Base-by-base conservation (phyloP, 2,888 invertebrate species). In the Tryphoninae sp. region DNA sequence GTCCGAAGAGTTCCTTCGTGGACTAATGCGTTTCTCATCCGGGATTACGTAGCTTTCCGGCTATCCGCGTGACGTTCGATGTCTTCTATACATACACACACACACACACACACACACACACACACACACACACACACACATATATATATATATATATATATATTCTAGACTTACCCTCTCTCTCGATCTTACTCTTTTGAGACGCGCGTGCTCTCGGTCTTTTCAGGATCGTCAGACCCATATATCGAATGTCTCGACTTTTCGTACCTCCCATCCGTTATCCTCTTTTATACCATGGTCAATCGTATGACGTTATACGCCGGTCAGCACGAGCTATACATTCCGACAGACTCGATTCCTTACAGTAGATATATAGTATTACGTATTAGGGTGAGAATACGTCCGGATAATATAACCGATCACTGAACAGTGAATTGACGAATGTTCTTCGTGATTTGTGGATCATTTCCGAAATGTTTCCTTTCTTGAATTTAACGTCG, bases 21-120 rank as follows among this genome's bases (percentile, higher is more conserved):
- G 87, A 88, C 89, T 89, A 89, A 89, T 89, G 89, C 89, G 87
- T 89, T 89, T 88, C 88, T 88, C 88, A 89, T 89, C 87, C 86
- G 86, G 87, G 88, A 90, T 89, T 88, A 89, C 67, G 72, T 80
- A 75, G 78, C 81, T 72, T 75, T 74, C 79, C 42, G 49, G 71
- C 64, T 64, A 83, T 80, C 42, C 67, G 76, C 67, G 58, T 65
- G 77, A 79, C 78, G 69, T 81, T 69, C 74, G 65, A 81, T 64
- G 67, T 73, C 59, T 68, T 55, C 55, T 22, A 58, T 13, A 13
- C 42, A n/a, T n/a, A n/a, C n/a, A n/a, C n/a, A n/a, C n/a, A n/a
- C n/a, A n/a, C n/a, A n/a, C n/a, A n/a, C n/a, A n/a, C n/a, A n/a
- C n/a, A n/a, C n/a, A n/a, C n/a, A n/a, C n/a, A n/a, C n/a, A n/a